Evolutionary conservation across 2,113 vertebrate species (phyloP).

Genomic region (Paralichthys olivaceus): DNA sequence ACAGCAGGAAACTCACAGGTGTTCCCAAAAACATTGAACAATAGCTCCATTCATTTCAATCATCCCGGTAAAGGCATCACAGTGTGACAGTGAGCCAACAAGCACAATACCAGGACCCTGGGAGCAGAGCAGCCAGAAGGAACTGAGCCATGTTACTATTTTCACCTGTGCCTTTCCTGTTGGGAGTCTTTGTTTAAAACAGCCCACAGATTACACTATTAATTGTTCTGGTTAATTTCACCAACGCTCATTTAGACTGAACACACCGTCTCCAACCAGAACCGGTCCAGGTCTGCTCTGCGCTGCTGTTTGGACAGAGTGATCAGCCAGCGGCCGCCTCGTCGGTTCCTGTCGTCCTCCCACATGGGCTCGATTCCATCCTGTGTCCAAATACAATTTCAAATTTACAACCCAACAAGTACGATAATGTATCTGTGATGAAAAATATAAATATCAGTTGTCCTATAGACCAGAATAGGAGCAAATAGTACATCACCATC

Average conservation of each 20-base stretch:
- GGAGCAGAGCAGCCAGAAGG: not conserved
- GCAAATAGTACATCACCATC: not conserved
- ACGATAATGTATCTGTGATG: not conserved
- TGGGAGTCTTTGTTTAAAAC: not conserved
- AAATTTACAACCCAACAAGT: not conserved
- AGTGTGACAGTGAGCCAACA: not conserved
- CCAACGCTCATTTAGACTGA: not conserved
- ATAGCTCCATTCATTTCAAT: not conserved
- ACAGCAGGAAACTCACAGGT: not conserved
- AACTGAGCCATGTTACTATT: not conserved
- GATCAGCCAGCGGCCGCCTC: conserved; percentile 96
- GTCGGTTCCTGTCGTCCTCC: conserved; percentile 96
- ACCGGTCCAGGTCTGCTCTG: conserved; percentile 93
- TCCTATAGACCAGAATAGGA: not conserved
- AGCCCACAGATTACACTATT: not conserved
- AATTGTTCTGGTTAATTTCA: not conserved
- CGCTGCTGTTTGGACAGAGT: conserved; percentile 97
- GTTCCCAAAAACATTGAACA: not conserved
- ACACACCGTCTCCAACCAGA: conserved; percentile 97
- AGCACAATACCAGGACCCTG: not conserved
- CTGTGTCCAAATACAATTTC: conserved; percentile 71
- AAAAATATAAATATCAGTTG: not conserved
- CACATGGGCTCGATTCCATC: conserved; percentile 99
- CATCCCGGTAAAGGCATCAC: not conserved
- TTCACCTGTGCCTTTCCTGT: not conserved